A percentile compares a stretch with the other conserved stretches of the same genome.
These are phyloP conservation scores for Pogonomyrmex barbatus DNA, from an alignment of 1,140 invertebrate genomes.

Conservation along the genomic window DNA sequence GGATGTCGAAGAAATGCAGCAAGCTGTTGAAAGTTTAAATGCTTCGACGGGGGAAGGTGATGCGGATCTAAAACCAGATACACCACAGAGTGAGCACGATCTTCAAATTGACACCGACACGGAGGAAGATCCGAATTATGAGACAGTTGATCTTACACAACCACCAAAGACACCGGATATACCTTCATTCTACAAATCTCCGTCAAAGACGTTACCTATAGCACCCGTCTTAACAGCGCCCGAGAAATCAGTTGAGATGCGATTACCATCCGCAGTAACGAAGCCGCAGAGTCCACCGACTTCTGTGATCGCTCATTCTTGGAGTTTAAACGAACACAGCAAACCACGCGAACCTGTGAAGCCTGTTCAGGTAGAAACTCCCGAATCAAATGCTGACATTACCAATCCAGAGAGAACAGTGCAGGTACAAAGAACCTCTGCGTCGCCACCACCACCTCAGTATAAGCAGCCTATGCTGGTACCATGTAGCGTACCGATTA, in stretches of 20 bases:
- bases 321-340: constrained; percentile 80
- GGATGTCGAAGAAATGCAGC: constrained; percentile 92
- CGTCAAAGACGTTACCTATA: constrained; percentile 77
- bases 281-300: constrained; percentile 73
- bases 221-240: constrained; percentile 62
- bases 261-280: constrained; percentile 57
- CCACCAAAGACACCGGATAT: constrained; percentile 85
- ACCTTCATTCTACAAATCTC: constrained; percentile 84
- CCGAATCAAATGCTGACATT: constrained; percentile 28
- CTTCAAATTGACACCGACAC: constrained; percentile 95
- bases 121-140: constrained; percentile 89
- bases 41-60: constrained; percentile 87
- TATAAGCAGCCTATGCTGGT: constrained; percentile 75
- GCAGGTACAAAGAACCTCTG: constrained; percentile 47
- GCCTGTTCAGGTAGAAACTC: constrained; percentile 47
- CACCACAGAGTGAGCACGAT: constrained; percentile 93
- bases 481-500: constrained; percentile 72
- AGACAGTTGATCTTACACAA: constrained; percentile 84
- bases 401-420: constrained; percentile 61
- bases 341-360: constrained; percentile 72
- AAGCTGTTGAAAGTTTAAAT: constrained; percentile 91
- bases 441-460: constrained; percentile 71
- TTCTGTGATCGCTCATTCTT: constrained; percentile 82
- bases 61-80: constrained; percentile 92
- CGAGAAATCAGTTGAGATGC: constrained; percentile 80